These are phyloP conservation scores for Cylloceria caligata DNA, from an alignment of 2,888 invertebrate species.

Conservation along the genomic window DNA sequence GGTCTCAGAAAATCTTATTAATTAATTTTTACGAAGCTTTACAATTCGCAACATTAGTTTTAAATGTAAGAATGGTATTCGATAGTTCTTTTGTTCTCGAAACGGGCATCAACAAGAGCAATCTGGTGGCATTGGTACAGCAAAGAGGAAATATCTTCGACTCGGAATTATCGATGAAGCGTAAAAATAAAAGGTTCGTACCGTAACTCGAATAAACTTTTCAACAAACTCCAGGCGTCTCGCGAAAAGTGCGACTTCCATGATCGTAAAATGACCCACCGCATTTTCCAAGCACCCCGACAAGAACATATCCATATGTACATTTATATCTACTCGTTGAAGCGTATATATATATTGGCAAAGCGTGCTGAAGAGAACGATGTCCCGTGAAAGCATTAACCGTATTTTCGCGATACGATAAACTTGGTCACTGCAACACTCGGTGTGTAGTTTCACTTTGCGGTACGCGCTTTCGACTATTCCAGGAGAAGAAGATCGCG, in stretches of 20 bases:
- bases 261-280: constrained; percentile 26
- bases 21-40: neutral
- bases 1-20: too few relatives aligned
- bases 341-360: constrained; percentile 7
- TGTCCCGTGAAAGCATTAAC: constrained; percentile 44
- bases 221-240: constrained; percentile 15
- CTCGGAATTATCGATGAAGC: neutral
- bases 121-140: neutral
- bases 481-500: constrained; percentile 20
- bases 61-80: neutral
- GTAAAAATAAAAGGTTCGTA: neutral
- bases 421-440: constrained; percentile 45
- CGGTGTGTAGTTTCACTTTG: constrained; percentile 34
- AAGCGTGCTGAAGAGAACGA: constrained; percentile 32
- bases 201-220: constrained; percentile 11
- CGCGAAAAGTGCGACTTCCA: constrained; percentile 31
- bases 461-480: constrained; percentile 17
- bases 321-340: constrained; percentile 1
- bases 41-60: neutral
- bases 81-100: neutral
- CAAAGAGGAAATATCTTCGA: constrained; percentile 8
- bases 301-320: constrained; percentile 1
- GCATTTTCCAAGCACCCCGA: constrained; percentile 13
- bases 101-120: neutral
- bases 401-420: constrained; percentile 48